These are phyloP conservation scores for Todiramphus saurophagus DNA, from an alignment of 2,113 vertebrate species.

Conservation along the genomic window DNA sequence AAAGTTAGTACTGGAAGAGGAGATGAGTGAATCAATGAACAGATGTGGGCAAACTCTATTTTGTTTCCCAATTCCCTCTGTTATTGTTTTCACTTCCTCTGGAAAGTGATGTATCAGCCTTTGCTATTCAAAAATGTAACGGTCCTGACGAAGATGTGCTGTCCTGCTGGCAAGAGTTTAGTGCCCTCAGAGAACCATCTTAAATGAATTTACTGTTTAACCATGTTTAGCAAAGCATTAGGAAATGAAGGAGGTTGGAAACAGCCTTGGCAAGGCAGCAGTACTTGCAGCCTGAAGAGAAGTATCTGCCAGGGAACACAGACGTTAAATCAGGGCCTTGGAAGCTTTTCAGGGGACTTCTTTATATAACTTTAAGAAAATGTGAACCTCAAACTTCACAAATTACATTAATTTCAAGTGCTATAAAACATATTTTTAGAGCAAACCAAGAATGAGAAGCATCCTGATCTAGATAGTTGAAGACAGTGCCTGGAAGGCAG, in stretches of 20 bases:
- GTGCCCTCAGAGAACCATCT: background rate
- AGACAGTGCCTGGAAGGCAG: fast-evolving
- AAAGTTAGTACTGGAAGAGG: background rate
- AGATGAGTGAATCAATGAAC: background rate
- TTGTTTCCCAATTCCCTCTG: background rate
- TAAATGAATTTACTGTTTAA: background rate
- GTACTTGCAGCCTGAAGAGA: background rate
- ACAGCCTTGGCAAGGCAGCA: background rate
- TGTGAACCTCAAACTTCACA: background rate
- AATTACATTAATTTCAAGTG: background rate
- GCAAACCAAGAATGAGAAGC: background rate
- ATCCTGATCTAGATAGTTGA: background rate
- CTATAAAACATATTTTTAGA: background rate
- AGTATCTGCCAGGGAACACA: background rate
- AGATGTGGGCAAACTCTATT: background rate
- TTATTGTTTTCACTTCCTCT: background rate
- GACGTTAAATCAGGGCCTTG: background rate
- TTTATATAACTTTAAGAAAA: background rate
- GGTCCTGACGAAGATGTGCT: fast-evolving
- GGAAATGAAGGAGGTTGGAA: background rate
- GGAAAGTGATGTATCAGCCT: background rate
- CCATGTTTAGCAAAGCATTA: background rate
- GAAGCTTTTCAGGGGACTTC: background rate
- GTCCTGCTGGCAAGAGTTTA: background rate
- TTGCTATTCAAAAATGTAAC: background rate